A percentile compares a stretch with the other conserved stretches of the same genome.
Evolutionary conservation across 2,113 vertebrate genomes (phyloP).

Genomic region (Taurulus bubalis): DNA sequence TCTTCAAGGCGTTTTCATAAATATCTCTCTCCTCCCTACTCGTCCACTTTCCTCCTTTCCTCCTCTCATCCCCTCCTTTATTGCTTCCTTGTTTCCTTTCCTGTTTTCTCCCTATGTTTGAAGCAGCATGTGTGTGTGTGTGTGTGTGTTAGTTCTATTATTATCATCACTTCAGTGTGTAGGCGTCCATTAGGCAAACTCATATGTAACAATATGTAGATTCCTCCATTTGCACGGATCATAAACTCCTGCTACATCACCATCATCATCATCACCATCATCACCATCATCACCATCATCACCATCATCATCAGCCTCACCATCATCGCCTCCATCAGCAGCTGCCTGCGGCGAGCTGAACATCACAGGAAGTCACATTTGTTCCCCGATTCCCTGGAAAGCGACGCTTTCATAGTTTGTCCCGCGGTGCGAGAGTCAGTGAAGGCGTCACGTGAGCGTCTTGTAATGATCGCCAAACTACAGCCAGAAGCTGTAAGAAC

Average conservation of each 20-base stretch:
- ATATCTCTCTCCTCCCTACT: neutral
- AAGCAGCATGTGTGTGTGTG: constrained; percentile 9
- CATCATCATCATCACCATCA: constrained; percentile 55
- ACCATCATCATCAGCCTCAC: constrained; percentile 12
- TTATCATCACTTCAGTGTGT: constrained; percentile 74
- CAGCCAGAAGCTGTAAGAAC: too few species aligned
- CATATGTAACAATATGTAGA: constrained; percentile 81
- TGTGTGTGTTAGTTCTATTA: constrained; percentile 45
- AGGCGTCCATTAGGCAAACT: constrained; percentile 81
- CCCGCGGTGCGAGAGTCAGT: constrained; percentile 28
- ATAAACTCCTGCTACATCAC: constrained; percentile 81
- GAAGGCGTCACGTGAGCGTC: neutral
- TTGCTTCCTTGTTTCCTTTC: neutral
- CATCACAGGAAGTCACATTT: constrained; percentile 78
- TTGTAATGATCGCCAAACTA: too few species aligned
- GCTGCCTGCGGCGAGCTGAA: constrained; percentile 66
- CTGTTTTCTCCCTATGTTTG: neutral
- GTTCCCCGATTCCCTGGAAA: constrained; percentile 73
- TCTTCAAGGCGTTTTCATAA: neutral
- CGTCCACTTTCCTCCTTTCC: neutral
- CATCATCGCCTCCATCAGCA: constrained; percentile 57
- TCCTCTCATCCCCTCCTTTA: neutral
- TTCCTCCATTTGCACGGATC: constrained; percentile 84
- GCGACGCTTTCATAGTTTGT: constrained; percentile 65
- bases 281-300: constrained; percentile 54